A percentile compares a stretch with the other conserved stretches of the same genome.
Evolutionary conservation across 1,140 invertebrate genomes (phyloP).

Genomic region (Brachionus rubens): DNA sequence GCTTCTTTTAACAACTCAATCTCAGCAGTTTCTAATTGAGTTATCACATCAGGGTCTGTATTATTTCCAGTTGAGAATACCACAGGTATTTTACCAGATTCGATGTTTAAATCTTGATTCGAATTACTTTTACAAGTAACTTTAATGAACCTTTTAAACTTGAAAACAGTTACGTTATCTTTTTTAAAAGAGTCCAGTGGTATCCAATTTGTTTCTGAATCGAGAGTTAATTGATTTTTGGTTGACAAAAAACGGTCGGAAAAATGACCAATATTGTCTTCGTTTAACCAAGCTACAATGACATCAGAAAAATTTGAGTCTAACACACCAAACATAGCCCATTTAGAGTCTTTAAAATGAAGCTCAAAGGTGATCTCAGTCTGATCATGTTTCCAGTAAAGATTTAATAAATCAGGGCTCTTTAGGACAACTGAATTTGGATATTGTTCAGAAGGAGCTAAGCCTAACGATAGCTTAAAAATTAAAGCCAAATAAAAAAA

Average conservation of each 20-base stretch:
- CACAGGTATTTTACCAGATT: background rate
- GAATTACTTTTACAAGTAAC: background rate
- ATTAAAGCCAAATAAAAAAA: background rate
- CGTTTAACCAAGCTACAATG: slow-evolving; percentile 10
- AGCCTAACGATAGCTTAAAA: background rate
- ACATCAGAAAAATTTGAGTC: slow-evolving; percentile 30
- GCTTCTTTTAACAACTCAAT: background rate
- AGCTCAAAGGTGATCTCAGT: slow-evolving; percentile 21
- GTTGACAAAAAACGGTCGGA: background rate
- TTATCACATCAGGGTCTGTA: background rate
- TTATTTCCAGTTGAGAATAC: slow-evolving; percentile 2
- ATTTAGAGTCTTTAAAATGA: slow-evolving; percentile 36
- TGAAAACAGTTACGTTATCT: background rate
- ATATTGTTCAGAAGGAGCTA: slow-evolving; percentile 27
- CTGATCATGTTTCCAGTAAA: slow-evolving; percentile 21
- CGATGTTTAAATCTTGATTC: slow-evolving; percentile 16
- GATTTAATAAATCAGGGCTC: background rate
- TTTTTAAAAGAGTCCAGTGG: background rate
- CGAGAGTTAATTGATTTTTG: background rate
- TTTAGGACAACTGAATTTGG: background rate
- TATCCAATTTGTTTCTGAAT: slow-evolving; percentile 21
- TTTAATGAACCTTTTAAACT: slow-evolving; percentile 18
- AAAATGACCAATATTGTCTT: slow-evolving; percentile 26
- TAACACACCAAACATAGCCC: slow-evolving; percentile 2
- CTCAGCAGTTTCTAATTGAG: background rate